Evolutionary conservation across 2,113 vertebrate genomes (phyloP).

Genomic region (Neomonachus schauinslandi): DNA sequence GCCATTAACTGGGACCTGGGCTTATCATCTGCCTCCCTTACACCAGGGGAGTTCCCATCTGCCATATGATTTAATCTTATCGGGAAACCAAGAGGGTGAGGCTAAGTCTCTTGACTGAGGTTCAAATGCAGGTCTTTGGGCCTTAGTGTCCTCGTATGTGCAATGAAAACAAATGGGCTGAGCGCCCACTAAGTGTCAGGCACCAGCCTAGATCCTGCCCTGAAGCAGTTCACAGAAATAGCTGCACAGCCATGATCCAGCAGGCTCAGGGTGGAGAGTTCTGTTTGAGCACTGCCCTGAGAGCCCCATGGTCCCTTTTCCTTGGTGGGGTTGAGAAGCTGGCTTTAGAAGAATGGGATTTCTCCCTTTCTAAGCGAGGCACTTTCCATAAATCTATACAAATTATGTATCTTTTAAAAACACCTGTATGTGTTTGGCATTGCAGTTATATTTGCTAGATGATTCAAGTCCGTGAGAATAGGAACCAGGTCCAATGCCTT

Average conservation of each 20-base stretch:
- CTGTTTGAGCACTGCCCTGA: not conserved
- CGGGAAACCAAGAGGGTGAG: not conserved
- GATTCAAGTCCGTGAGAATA: not conserved
- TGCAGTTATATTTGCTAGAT: not conserved
- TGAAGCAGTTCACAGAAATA: not conserved
- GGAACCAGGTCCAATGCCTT: not conserved
- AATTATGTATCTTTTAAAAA: not conserved
- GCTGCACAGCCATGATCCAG: not conserved
- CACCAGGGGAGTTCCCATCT: not conserved
- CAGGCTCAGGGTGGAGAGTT: not conserved
- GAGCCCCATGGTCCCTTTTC: not conserved
- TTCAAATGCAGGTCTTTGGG: not conserved
- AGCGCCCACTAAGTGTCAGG: not conserved
- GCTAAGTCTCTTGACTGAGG: not conserved
- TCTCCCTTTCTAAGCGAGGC: not conserved
- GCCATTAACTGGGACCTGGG: not conserved
- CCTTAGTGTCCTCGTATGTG: not conserved
- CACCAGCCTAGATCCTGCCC: not conserved
- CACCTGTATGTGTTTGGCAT: not conserved
- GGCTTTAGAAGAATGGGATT: not conserved
- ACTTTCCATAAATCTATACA: not conserved
- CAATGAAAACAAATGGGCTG: not conserved
- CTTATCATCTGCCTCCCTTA: not conserved
- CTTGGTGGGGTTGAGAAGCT: not conserved
- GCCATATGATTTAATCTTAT: constrained; percentile 8